A percentile compares a stretch with the other conserved stretches of the same genome.
Evolutionary conservation across 2,888 invertebrate genomes (phyloP).

Genomic region (Tenthredo notha): DNA sequence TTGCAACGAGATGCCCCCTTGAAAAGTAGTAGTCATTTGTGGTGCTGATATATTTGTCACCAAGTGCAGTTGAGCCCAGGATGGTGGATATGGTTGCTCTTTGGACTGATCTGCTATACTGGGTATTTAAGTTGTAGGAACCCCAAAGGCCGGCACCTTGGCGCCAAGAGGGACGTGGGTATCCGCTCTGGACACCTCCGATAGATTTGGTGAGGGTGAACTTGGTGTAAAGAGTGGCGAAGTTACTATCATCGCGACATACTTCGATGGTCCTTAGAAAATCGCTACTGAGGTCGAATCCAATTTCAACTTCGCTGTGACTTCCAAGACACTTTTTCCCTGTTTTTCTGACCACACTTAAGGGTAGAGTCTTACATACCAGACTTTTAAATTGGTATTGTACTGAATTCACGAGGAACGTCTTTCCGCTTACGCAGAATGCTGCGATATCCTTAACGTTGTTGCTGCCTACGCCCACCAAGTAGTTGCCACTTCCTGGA

Average conservation of each 20-base stretch:
- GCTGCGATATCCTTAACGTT: conserved; percentile 58
- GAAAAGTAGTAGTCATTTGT: conserved; percentile 77
- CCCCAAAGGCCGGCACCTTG: conserved; percentile 72
- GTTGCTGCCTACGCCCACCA: conserved; percentile 57
- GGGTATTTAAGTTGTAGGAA: conserved; percentile 59
- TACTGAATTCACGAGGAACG: conserved; percentile 60
- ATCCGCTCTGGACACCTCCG: conserved; percentile 63
- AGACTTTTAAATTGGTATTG: conserved; percentile 67
- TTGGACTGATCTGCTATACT: conserved; percentile 75
- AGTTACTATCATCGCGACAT: conserved; percentile 75
- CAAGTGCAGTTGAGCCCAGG: conserved; percentile 72
- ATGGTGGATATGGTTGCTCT: conserved; percentile 72
- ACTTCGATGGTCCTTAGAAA: conserved; percentile 76
- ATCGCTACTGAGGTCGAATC: conserved; percentile 68
- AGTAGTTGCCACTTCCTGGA: conserved; percentile 66
- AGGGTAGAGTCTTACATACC: conserved; percentile 70
- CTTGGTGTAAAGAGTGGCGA: conserved; percentile 76
- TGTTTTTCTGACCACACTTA: conserved; percentile 68
- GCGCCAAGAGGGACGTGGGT: conserved; percentile 73
- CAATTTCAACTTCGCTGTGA: conserved; percentile 73
- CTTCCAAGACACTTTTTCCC: conserved; percentile 68
- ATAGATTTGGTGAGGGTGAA: conserved; percentile 63
- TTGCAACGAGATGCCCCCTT: conserved; percentile 83
- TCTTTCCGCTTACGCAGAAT: conserved; percentile 62
- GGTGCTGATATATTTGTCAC: conserved; percentile 79